Conservation (phyloP, 92 coral and sea anemone genomes). For the Zoanthus solanderi region DNA sequence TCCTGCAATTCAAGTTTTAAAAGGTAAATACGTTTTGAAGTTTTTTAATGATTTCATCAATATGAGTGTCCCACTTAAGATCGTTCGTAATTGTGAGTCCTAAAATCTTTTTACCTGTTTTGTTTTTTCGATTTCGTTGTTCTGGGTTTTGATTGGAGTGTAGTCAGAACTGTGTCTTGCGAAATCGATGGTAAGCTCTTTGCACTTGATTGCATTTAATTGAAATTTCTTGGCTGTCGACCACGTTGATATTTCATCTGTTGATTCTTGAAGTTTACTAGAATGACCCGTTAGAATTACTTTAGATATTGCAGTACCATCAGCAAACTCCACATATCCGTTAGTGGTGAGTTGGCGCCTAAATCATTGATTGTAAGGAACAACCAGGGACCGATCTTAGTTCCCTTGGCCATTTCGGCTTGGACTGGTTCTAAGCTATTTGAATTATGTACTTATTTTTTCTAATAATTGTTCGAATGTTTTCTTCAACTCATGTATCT, state of each 20-base stretch:
- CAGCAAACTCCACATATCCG: background rate
- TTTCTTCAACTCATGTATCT: too few species aligned
- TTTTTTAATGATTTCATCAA: conserved; percentile 20
- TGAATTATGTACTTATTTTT: too few species aligned
- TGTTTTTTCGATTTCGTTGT: background rate
- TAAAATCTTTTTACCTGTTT: background rate
- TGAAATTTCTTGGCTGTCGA: conserved; percentile 17
- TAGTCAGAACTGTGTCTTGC: background rate
- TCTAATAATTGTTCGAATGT: too few species aligned
- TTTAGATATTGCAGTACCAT: conserved; percentile 17
- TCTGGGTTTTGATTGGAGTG: conserved; percentile 23
- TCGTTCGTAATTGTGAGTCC: conserved; percentile 12
- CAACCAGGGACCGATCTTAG: conserved; percentile 24
- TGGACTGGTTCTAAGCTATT: background rate
- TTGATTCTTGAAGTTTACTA: conserved; percentile 3
- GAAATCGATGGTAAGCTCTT: background rate
- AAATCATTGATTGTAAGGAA: conserved; percentile 1
- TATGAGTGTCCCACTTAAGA: conserved; percentile 22
- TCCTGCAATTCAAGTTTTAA: conserved; percentile 24
- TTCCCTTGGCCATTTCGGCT: background rate
- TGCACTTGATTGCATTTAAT: background rate
- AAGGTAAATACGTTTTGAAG: conserved; percentile 43
- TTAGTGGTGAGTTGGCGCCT: background rate
- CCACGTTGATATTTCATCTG: background rate
- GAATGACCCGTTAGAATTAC: conserved; percentile 4